Evolutionary conservation across 2,797 vertebrate species (phyloP), one percentile per base, ranked within the genome.

Genomic region (Poeciliopsis gracilis): DNA sequence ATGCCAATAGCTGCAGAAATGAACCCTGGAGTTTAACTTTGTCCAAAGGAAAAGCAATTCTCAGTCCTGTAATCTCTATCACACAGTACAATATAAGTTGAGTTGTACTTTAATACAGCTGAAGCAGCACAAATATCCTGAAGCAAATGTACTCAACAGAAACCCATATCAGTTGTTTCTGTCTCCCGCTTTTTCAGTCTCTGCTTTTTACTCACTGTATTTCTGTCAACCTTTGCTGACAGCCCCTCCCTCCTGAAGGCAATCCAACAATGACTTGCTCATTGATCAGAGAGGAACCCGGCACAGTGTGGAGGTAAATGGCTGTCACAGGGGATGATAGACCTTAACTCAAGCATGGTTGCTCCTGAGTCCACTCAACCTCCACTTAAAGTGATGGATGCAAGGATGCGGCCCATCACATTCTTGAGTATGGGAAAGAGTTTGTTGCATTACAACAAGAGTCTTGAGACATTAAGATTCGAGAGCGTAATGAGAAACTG

Each of bases 231-330:
- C 66, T 55, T 46, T 38, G 30, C 55, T 85, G 84, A 86, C 79
- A 86, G 78, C 79, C 79, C 86, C 85, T 86, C 73, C 81, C 79
- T 25, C 49, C 74, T 73, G 72, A 86, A 86, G 75, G 82, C 87
- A 73, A 89, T 91, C 90, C 88, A 90, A 91, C 91, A 91, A 89
- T 88, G 91, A 86, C 86, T 80, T 83, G 79, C 83, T 88, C 92
- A 93, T 93, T 94, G 92, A 93, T 94, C 93, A 92, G 89, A 73
- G 89, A 87, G 75, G 66, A 81, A 86, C 84, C 87, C 57, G 20
- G 87, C 87, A 89, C 89, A 89, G 78, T 85, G 88, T 90, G 88
- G 88, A 89, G 89, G 91, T 93, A 93, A 94, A 92, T 92, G 90
- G 79, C 90, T 92, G 93, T 94, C 92, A 90, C 87, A 79, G 87